Conservation (phyloP, 2,888 invertebrate species). For the Calameuta pallipes region DNA sequence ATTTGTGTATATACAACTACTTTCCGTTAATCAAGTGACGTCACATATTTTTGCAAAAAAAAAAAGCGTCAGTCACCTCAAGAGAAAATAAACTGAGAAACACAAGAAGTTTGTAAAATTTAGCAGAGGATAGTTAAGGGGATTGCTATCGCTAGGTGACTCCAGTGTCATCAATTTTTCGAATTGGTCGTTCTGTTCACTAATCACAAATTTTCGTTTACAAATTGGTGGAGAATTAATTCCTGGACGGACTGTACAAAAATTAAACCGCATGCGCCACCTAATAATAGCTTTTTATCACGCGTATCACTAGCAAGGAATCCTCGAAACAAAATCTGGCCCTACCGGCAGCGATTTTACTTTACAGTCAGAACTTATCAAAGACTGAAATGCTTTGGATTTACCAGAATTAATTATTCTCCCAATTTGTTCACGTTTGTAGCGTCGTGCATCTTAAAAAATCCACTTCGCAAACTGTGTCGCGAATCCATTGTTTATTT, state of each 20-base stretch:
- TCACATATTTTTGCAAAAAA: background rate
- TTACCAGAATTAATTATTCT: background rate
- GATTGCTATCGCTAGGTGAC: background rate
- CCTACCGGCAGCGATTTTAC: background rate
- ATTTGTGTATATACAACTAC: background rate
- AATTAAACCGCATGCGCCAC: background rate
- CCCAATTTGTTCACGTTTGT: background rate
- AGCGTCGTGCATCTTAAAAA: background rate
- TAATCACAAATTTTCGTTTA: background rate
- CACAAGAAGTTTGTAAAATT: background rate
- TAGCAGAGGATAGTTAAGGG: background rate
- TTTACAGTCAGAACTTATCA: background rate
- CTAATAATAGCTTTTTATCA: background rate
- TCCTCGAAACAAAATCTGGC: background rate
- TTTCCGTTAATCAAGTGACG: background rate
- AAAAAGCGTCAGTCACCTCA: background rate
- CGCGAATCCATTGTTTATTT: background rate
- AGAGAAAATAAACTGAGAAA: background rate
- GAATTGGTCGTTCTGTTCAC: background rate
- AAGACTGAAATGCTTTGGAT: background rate
- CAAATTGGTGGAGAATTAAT: background rate
- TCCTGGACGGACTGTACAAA: background rate
- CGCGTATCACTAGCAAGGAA: background rate
- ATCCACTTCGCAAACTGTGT: background rate
- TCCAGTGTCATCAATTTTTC: background rate